Base-by-base conservation (phyloP, 2,797 vertebrate species). In the Taeniopygia guttata region DNA sequence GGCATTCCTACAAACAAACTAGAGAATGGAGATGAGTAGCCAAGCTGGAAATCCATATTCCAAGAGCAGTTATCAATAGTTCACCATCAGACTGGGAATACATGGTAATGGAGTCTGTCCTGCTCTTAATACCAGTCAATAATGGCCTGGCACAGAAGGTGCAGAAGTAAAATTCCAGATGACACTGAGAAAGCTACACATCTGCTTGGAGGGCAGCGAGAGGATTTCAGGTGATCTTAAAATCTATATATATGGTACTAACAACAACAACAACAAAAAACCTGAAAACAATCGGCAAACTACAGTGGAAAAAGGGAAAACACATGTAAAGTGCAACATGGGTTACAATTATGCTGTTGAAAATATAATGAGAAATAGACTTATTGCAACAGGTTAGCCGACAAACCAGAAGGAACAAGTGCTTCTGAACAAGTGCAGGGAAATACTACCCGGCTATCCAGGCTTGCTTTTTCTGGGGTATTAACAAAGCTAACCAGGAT, bases 31-130 rank as follows among this genome's bases (percentile, higher is more conserved):
- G 67, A 69, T 73, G 52, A 79, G 67, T n/a, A 70, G 18, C 70
- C 45, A 76, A 64, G 40, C 18, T 95, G 59, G 56, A 93, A 95
- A 96, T 96, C 87, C 84, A 90, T 95, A 92, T 58, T 95, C 34
- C 70, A 87, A 45, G 68, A 92, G 59, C 32, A 92, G 42, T 67
- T 94, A 92, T 87, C 92, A 94, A 90, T 92, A 94, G 84, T 30
- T 94, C 81, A 63, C 70, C 90, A 92, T 87, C 90, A 92, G 14
- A 67, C 52, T 56, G 59, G 52, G 21, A 82, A 56, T 55, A 89
- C 67, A 34, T 11, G 40, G 58, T 84, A 93, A 94, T 86, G 74
- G 56, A 75, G 59, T 90, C 83, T 88, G 56, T 59, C 59, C 63
- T 84, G 63, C 40, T 81, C 49, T 36, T 66, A 84, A 81, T 67